Percentiles rank a stretch among this genome's conserved stretches.
phyloP scores from a whole-genome alignment of 2,113 vertebrate species.

The Suricata suricatta region DNA sequence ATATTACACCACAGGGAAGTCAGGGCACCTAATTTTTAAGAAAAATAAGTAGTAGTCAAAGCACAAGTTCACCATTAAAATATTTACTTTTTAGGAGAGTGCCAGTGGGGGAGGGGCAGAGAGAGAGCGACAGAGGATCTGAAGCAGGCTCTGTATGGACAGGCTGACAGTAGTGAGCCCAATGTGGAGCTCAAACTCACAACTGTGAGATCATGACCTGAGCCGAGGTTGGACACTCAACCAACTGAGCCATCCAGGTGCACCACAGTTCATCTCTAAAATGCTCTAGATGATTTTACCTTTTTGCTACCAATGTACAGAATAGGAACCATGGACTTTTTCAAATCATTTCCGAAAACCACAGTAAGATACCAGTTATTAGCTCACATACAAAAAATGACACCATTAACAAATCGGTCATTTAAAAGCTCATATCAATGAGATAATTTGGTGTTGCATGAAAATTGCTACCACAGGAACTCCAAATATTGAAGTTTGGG shows the following conservation, averaged over 20 bases:
- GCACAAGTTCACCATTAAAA: not conserved
- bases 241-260: too few relatives aligned
- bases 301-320: not conserved
- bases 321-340: not conserved
- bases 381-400: not conserved
- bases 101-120: too few relatives aligned
- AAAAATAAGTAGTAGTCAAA: not conserved
- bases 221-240: too few relatives aligned
- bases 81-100: too few relatives aligned
- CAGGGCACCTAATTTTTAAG: not conserved
- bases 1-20: not conserved
- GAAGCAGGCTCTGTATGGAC: too few relatives aligned
- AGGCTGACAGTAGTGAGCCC: too few relatives aligned
- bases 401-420: not conserved
- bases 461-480: not conserved
- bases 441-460: not conserved
- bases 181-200: too few relatives aligned
- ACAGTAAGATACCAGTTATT: not conserved
- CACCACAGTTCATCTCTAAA: too few relatives aligned
- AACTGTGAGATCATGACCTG: too few relatives aligned
- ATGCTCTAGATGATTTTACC: not conserved
- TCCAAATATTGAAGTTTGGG: not conserved
- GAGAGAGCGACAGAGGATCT: too few relatives aligned
- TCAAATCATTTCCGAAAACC: not conserved
- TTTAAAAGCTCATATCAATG: not conserved